These are phyloP conservation scores for Drosophila parvula DNA, from an alignment of 1,140 invertebrate genomes.

Conservation along the genomic window DNA sequence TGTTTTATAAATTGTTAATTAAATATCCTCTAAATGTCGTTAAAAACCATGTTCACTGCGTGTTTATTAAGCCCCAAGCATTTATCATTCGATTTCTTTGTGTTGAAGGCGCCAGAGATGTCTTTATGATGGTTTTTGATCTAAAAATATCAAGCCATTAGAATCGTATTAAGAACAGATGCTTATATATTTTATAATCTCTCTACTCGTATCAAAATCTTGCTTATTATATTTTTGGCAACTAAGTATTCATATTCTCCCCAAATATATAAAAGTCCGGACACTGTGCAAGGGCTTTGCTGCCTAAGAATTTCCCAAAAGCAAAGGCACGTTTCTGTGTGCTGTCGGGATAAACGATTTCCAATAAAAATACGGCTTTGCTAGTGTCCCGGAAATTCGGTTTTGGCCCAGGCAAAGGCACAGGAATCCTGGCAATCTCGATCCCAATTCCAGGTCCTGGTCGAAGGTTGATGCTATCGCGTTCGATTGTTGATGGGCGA, in stretches of 20 bases:
- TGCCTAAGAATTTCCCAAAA: slow-evolving; percentile 9
- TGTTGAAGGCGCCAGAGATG: slow-evolving; percentile 1
- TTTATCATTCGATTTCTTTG: not conserved
- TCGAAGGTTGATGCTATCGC: slow-evolving; percentile 61
- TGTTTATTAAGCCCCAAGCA: slow-evolving; percentile 1
- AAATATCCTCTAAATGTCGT: not conserved
- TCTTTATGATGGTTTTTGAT: not conserved
- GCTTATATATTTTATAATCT: not conserved
- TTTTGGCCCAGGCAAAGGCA: slow-evolving; percentile 24
- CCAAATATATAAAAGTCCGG: not conserved
- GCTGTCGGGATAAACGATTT: slow-evolving; percentile 75
- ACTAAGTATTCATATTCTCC: not conserved
- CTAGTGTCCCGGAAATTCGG: slow-evolving; percentile 64
- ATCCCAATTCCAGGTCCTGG: slow-evolving; percentile 20
- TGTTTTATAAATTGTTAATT: not conserved
- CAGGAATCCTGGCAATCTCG: slow-evolving; percentile 45
- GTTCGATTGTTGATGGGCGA: slow-evolving; percentile 64
- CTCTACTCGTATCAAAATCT: not conserved
- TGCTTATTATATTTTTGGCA: not conserved
- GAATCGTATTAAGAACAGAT: not conserved
- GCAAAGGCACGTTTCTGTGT: slow-evolving; percentile 54
- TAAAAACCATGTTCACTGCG: slow-evolving; percentile 5
- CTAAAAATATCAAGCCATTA: slow-evolving; percentile 10
- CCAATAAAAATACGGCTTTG: slow-evolving; percentile 71
- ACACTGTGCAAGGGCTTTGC: slow-evolving; percentile 42